These are phyloP conservation scores for Athalia cordata DNA, from an alignment of 2,888 invertebrate genomes.

Conservation along the genomic window DNA sequence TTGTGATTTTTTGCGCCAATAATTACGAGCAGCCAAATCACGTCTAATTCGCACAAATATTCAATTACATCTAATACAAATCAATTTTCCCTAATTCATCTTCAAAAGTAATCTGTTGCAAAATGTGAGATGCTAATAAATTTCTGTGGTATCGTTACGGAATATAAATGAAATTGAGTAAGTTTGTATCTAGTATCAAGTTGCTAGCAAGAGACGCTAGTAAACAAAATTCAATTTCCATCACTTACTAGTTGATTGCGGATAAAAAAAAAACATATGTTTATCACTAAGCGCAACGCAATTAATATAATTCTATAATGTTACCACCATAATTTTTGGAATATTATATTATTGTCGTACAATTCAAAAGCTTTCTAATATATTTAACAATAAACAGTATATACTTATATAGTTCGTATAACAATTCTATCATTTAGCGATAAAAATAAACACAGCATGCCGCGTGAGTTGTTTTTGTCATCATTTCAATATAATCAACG, in stretches of 20 bases:
- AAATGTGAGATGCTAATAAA: constrained; percentile 11
- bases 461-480: background rate
- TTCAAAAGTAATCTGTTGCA: constrained; percentile 1
- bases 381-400: constrained; percentile 39
- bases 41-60: constrained; percentile 14
- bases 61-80: constrained; percentile 4
- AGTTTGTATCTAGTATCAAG: background rate
- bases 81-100: background rate
- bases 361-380: constrained; percentile 40
- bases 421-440: constrained; percentile 18
- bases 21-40: constrained; percentile 5
- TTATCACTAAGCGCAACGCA: constrained; percentile 24
- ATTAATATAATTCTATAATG: constrained; percentile 7
- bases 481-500: background rate
- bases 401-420: constrained; percentile 8
- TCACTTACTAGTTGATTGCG: no score
- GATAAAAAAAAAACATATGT: background rate
- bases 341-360: constrained; percentile 44
- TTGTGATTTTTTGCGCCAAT: background rate
- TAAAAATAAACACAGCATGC: constrained; percentile 34
- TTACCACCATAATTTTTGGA: background rate
- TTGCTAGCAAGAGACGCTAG: background rate
- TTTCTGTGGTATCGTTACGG: background rate
- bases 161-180: constrained; percentile 12
- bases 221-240: constrained; percentile 4